These are phyloP conservation scores for Kryptolebias ocellatus DNA, from an alignment of 2,797 vertebrate species.

Conservation along the genomic window DNA sequence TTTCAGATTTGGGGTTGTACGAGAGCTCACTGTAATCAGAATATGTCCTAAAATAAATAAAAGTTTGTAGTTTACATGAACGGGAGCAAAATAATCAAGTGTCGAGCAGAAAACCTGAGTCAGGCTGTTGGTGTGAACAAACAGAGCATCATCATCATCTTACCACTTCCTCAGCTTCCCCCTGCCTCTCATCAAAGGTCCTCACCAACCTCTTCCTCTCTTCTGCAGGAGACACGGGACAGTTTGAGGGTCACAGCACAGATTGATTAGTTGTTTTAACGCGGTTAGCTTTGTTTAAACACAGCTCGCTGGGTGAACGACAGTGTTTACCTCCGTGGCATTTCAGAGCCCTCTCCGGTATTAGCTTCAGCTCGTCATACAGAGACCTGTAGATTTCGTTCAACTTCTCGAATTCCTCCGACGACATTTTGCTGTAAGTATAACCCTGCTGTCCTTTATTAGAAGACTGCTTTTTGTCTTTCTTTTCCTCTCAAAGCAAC, in stretches of 20 bases:
- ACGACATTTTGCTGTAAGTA: constrained; percentile 77
- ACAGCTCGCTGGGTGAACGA: not conserved
- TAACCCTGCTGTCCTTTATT: not conserved
- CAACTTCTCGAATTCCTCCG: constrained; percentile 92
- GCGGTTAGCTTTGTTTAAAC: not conserved
- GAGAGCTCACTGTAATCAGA: too few species aligned
- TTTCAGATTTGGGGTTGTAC: too few species aligned
- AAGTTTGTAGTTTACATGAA: not conserved
- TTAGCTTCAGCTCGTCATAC: constrained; percentile 84
- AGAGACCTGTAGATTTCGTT: constrained; percentile 89
- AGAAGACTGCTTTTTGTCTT: accelerated
- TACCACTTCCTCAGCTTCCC: constrained; percentile 95
- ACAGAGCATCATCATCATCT: constrained; percentile 35
- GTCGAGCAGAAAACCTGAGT: too few species aligned
- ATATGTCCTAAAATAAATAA: too few species aligned
- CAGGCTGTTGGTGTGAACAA: not conserved
- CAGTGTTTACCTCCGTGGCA: constrained; percentile 81
- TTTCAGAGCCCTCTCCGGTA: constrained; percentile 80
- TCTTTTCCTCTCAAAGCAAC: not conserved
- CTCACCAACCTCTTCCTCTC: constrained; percentile 92
- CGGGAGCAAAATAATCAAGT: too few species aligned
- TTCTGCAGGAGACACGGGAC: constrained; percentile 78
- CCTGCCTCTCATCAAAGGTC: constrained; percentile 91
- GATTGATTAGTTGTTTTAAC: not conserved
- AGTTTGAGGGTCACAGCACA: not conserved